These are phyloP conservation scores for Holcopasites calliopsidis DNA, from an alignment of 1,140 invertebrate genomes.

Conservation along the genomic window DNA sequence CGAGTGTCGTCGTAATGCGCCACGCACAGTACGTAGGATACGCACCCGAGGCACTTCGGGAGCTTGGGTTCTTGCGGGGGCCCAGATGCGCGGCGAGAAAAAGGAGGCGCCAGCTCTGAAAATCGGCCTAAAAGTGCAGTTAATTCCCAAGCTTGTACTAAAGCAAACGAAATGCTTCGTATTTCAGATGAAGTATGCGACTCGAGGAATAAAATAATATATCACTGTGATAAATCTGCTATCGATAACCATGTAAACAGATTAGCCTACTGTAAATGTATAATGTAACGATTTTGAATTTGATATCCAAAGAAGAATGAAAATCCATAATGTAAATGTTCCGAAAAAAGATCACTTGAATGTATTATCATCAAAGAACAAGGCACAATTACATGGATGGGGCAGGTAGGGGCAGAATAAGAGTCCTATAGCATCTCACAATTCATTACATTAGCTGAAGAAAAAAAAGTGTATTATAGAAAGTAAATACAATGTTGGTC, in stretches of 20 bases:
- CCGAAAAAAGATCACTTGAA: constrained; percentile 22
- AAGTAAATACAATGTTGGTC: background rate
- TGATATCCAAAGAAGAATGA: constrained; percentile 53
- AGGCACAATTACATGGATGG: constrained; percentile 38
- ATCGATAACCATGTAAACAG: constrained; percentile 55
- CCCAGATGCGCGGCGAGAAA: no score
- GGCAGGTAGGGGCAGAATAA: constrained; percentile 48
- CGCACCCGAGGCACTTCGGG: no score
- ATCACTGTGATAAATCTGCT: constrained; percentile 60
- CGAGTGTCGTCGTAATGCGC: no score
- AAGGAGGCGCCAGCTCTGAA: no score
- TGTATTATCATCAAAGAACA: constrained; percentile 44
- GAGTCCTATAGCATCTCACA: constrained; percentile 16
- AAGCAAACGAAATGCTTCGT: no score
- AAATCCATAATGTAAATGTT: constrained; percentile 55
- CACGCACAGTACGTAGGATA: no score
- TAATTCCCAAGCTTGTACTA: no score
- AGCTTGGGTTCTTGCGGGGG: no score
- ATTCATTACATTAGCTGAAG: background rate
- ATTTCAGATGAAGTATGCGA: constrained; percentile 51
- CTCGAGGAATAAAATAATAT: constrained; percentile 51
- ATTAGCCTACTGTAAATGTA: constrained; percentile 54
- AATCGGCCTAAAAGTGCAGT: no score
- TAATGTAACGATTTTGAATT: constrained; percentile 54
- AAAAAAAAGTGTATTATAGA: background rate